Evolutionary conservation across 2,113 vertebrate species (phyloP).

Genomic region (Ramphastos sulfuratus): DNA sequence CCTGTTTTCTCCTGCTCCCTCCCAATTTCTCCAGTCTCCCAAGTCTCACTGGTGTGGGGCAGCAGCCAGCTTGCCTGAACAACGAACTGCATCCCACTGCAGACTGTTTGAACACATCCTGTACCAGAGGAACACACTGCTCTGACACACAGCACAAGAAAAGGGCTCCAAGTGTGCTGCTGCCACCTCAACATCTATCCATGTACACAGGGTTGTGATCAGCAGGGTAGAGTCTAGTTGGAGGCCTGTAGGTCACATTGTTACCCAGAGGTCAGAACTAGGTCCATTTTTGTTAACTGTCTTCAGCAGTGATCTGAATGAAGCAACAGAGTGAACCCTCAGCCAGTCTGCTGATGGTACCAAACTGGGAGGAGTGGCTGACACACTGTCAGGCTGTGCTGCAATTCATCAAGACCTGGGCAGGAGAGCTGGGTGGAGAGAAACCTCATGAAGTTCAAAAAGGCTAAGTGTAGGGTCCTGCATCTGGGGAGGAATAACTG

Average conservation of each 20-base stretch:
- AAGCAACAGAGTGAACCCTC: background rate
- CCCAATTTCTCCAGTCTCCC: background rate
- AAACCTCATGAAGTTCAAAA: no score
- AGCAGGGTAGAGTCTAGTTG: background rate
- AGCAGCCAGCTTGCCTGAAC: conserved; percentile 77
- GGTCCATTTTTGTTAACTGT: background rate
- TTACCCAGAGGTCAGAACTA: background rate
- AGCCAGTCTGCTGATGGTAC: background rate
- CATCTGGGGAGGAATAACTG: no score
- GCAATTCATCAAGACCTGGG: background rate
- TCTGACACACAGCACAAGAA: background rate
- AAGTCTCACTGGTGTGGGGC: background rate
- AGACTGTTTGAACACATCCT: conserved; percentile 63
- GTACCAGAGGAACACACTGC: background rate
- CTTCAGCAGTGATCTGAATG: background rate
- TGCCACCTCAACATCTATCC: rapidly evolving
- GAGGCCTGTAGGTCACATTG: background rate
- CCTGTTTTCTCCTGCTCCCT: background rate
- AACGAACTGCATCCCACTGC: conserved; percentile 71
- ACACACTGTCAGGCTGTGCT: background rate
- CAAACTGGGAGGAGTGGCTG: background rate
- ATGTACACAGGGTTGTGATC: rapidly evolving
- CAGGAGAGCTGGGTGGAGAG: no score
- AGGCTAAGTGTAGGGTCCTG: no score
- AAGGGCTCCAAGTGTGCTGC: background rate